Conservation (phyloP, 2,888 invertebrate species). For the Molorchus minor region DNA sequence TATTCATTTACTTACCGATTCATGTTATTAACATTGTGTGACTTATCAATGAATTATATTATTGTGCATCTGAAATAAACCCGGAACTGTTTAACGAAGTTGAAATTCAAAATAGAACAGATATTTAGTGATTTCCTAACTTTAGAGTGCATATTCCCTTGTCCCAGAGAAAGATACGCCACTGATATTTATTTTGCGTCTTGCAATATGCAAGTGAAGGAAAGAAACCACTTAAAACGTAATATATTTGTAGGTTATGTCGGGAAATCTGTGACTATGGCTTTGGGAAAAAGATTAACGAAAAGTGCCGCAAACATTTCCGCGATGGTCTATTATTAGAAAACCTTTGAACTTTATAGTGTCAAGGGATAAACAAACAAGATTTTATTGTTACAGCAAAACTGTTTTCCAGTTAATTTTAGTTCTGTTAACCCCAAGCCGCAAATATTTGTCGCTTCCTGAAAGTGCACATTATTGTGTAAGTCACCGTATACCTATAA, state of each 20-base stretch:
- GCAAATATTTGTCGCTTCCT: constrained; percentile 8
- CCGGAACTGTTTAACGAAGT: too few relatives aligned
- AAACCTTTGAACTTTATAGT: constrained; percentile 15
- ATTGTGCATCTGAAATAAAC: too few relatives aligned
- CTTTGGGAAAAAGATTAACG: not conserved
- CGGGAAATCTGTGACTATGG: not conserved
- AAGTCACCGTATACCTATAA: constrained; percentile 16
- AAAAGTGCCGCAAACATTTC: not conserved
- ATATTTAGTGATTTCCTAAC: too few relatives aligned
- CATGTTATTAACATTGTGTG: too few relatives aligned
- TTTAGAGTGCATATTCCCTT: too few relatives aligned
- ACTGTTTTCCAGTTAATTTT: constrained; percentile 2
- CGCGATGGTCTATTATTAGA: constrained; percentile 9
- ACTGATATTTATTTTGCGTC: constrained; percentile 26
- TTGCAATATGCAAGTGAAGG: constrained; percentile 21
- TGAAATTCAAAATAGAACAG: too few relatives aligned
- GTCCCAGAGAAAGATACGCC: constrained; percentile 23
- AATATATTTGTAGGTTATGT: constrained; percentile 21
- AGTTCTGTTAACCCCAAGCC: constrained; percentile 2
- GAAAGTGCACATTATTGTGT: constrained; percentile 17
- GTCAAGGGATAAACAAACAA: constrained; percentile 14
- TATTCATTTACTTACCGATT: not conserved
- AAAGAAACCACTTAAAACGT: constrained; percentile 15
- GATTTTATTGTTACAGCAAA: not conserved
- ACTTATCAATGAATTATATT: too few relatives aligned